Conservation (phyloP, 2,113 vertebrate genomes). For the Hydrochoerus hydrochaeris region DNA sequence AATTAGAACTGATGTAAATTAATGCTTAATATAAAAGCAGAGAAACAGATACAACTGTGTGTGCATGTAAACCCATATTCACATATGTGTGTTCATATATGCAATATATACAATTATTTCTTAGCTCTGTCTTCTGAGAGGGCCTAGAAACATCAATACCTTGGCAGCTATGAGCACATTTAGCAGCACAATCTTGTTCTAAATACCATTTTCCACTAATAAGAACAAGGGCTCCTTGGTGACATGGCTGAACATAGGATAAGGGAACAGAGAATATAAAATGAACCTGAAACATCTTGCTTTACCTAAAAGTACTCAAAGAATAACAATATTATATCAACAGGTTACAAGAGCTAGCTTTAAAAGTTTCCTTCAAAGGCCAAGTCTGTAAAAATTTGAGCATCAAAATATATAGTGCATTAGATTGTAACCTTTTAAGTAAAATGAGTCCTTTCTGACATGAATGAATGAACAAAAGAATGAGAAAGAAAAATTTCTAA, state of each 20-base stretch:
- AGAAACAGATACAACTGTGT: neutral
- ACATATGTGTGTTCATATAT: neutral
- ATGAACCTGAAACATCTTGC: neutral
- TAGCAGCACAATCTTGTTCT: neutral
- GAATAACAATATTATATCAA: neutral
- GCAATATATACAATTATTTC: neutral
- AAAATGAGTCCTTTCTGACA: conserved; percentile 1
- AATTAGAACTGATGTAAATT: neutral
- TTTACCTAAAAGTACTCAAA: neutral
- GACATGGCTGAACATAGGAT: neutral
- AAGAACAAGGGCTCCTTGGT: neutral
- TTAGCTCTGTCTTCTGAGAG: neutral
- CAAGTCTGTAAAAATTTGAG: neutral
- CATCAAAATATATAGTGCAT: neutral
- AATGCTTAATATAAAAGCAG: neutral
- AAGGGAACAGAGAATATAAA: neutral
- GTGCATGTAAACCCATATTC: neutral
- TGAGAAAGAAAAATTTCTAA: neutral
- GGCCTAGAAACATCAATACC: neutral
- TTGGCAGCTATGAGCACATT: neutral
- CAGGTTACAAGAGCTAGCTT: neutral
- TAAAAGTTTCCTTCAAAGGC: neutral
- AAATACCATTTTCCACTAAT: neutral
- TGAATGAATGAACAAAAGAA: neutral
- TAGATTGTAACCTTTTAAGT: neutral